These are phyloP conservation scores for Elaphurus davidianus DNA, from an alignment of 2,113 vertebrate genomes.

Conservation along the genomic window DNA sequence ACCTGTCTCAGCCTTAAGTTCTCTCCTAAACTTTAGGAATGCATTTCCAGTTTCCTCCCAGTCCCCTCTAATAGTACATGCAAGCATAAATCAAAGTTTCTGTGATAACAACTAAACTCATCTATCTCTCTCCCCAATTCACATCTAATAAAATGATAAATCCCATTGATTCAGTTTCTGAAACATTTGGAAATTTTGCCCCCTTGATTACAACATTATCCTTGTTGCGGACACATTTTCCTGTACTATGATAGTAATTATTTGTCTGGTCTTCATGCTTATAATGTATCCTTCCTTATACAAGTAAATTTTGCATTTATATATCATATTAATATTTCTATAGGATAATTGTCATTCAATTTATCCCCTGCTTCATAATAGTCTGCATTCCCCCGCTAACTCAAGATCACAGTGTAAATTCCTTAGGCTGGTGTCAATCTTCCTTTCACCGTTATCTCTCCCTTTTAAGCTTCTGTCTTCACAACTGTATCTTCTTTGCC, in stretches of 20 bases:
- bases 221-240: neutral
- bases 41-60: neutral
- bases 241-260: neutral
- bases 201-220: neutral
- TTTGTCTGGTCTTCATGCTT: neutral
- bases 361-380: neutral
- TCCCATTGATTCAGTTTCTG: neutral
- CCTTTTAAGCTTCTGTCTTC: neutral
- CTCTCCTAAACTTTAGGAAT: neutral
- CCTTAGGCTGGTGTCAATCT: neutral
- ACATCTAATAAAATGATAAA: neutral
- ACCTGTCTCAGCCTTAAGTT: neutral
- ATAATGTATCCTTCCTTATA: neutral
- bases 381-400: neutral
- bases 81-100: neutral
- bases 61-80: neutral
- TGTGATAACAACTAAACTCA: neutral
- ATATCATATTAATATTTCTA: neutral
- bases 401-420: neutral
- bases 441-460: neutral
- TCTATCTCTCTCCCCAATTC: accelerated
- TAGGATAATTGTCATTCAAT: neutral
- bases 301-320: neutral
- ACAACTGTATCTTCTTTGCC: neutral
- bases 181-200: neutral